Base-by-base conservation (phyloP, 2,888 invertebrate genomes). In the Archips xylosteana region DNA sequence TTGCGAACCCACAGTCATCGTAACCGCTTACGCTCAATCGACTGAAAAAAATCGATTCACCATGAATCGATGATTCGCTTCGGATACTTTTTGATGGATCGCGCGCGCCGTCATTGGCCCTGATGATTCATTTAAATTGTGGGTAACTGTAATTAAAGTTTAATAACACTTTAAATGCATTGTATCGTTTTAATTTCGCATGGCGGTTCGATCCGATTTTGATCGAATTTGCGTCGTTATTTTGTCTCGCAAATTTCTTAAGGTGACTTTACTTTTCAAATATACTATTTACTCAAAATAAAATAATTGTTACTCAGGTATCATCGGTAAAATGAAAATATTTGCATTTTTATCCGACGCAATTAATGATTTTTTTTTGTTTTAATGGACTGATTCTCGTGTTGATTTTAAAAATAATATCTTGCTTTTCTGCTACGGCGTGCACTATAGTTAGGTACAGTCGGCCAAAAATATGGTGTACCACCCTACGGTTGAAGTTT, bases 1-100 rank as follows among this genome's bases (percentile, higher is more conserved):
- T 54, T 15, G 9, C 23, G 49, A 49, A 49, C 49, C 49, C 49
- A 39, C 39, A n/a, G n/a, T 5, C n/a, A n/a, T 3, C 15, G n/a
- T 32, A 8, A 2, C 32, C 42, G 45, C 39, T 45, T 36, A 45
- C 78, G 78, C 77, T 81, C 81, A 10, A 0, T 6, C 45, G n/a
- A 83, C 80, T 81, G 23, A 79, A 81, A 84, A 77, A 78, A 79
- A 86, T 83, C 84, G 85, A 83, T 83, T 79, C 79, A 82, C 76
- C 75, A 84, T 87, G 86, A 88, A 85, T 86, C 85, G 87, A 83
- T 85, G 82, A 80, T 80, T 82, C 80, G 73, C 74, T 78, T 79
- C 77, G 80, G 77, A 78, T 82, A 75, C 75, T 69, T 51, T 75
- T 73, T 79, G 81, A 81, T 82, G 76, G 81, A 82, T 83, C 79